Evolutionary conservation across 2,888 invertebrate genomes (phyloP).

Genomic region (Cosmia pyralina): DNA sequence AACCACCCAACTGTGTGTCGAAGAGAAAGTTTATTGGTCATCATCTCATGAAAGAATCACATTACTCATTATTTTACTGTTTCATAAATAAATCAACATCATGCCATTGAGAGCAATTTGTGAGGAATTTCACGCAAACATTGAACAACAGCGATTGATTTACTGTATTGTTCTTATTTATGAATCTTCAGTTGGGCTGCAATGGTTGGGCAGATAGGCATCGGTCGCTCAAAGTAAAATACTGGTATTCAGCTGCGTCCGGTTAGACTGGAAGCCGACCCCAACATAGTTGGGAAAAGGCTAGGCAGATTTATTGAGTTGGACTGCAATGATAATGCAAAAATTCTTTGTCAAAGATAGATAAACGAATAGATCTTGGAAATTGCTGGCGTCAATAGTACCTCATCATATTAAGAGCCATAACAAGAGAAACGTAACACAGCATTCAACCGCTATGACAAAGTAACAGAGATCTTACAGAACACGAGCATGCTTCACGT

Average conservation of each 20-base stretch:
- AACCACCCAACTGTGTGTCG: conserved; percentile 64
- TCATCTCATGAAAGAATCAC: conserved; percentile 60
- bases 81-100: conserved; percentile 20
- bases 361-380: background rate
- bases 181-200: background rate
- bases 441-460: too few species aligned
- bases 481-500: conserved; percentile 36
- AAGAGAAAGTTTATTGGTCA: conserved; percentile 64
- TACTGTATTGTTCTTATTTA: conserved; percentile 28
- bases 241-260: too few species aligned
- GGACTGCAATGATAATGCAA: background rate
- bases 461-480: background rate
- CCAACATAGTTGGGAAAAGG: too few species aligned
- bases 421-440: background rate
- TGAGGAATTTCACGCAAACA: conserved; percentile 29
- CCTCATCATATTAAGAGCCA: background rate
- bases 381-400: background rate
- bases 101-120: conserved; percentile 28
- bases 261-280: too few species aligned
- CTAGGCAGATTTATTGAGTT: too few species aligned
- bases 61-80: conserved; percentile 81
- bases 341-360: background rate
- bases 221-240: too few species aligned
- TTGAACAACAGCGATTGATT: conserved; percentile 19
- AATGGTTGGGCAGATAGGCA: too few species aligned